Evolutionary conservation across 1,140 invertebrate genomes (phyloP), one percentile per base, ranked within the genome.

Genomic region (Drosophila dunni): DNA sequence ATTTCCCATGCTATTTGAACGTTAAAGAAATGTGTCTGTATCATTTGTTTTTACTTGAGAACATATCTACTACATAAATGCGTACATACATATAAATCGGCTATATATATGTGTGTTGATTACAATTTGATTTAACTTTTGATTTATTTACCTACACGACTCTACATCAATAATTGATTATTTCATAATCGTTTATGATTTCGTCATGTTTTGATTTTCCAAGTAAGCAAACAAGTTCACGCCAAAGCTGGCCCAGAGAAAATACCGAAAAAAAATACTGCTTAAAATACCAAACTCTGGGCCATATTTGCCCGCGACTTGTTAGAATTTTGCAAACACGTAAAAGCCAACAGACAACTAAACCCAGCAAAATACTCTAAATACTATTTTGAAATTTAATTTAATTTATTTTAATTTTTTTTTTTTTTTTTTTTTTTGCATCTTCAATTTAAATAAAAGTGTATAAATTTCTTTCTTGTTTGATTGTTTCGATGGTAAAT

Each of bases 401-500:
- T 48, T 8, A 54, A 58, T 72, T 67, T 63, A 42, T 64, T 29
- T 56, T 38, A 17, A 56, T 46, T 64, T 58, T 29, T 50, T 50
- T 11, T 48, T 33, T 29, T 46, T 56, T 63, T 44, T 45, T 42
- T 17, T 42, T 42, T 45, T 61, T 73, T 84, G 68, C 64, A 76
- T 81, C 73, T 78, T 76, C 46, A 74, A 86, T 57, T 79, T 61
- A 71, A 69, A 77, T 48, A 75, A 71, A 76, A 86, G 83, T 73
- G 70, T 85, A 89, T 64, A 91, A 91, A 91, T 91, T 91, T 90
- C 75, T 91, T 91, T 91, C 90, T 91, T 91, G 78, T 91, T 91
- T 90, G 90, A 91, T 91, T 91, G 90, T 91, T 91, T 91, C 76
- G 78, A 88, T 88, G 90, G 82, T 90, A 88, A 91, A 90, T 91